Evolutionary conservation across 2,113 vertebrate genomes (phyloP).

Genomic region (Zosterops lateralis): DNA sequence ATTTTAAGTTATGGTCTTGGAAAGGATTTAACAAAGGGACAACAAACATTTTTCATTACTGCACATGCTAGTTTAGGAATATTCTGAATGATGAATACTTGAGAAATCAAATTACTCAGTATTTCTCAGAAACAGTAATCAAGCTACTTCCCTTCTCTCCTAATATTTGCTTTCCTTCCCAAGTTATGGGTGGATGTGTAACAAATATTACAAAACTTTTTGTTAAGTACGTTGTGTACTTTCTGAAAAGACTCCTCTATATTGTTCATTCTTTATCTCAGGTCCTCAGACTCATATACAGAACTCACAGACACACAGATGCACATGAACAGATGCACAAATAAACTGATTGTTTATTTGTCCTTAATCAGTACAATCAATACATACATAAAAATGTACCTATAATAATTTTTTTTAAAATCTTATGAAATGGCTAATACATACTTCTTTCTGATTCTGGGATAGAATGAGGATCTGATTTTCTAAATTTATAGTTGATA

Average conservation of each 20-base stretch:
- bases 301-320: background rate
- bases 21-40: background rate
- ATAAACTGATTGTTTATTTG: background rate
- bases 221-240: background rate
- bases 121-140: background rate
- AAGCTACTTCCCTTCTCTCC: background rate
- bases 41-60: background rate
- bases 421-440: background rate
- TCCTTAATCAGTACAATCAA: background rate
- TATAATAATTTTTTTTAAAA: background rate
- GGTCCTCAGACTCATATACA: background rate
- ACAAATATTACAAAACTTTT: background rate
- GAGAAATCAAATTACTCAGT: background rate
- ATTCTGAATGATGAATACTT: background rate
- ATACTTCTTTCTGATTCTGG: background rate
- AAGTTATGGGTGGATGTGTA: background rate
- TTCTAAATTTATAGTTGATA: background rate
- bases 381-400: rapidly evolving
- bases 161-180: background rate
- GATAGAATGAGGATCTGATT: background rate
- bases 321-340: background rate
- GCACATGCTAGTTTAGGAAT: background rate
- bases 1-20: background rate
- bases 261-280: background rate
- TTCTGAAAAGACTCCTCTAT: background rate